A percentile compares a stretch with the other conserved stretches of the same genome.
Conservation (phyloP, 2,113 vertebrate species). For the Bothrops jararaca region DNA sequence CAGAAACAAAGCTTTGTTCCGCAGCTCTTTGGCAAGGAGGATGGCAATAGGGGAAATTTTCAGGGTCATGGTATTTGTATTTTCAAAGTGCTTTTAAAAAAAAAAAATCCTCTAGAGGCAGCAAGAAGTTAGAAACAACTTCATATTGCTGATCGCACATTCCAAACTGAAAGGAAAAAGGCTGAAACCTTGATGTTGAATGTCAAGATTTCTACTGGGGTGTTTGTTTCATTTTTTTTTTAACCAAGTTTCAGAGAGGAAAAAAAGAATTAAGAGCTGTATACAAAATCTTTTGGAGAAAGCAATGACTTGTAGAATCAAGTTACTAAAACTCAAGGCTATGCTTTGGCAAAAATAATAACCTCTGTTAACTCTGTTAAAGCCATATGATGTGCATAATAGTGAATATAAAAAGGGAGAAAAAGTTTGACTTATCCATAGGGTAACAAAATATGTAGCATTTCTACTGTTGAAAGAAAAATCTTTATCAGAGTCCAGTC, state of each 20-base stretch:
- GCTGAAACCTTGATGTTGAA: slow-evolving; percentile 51
- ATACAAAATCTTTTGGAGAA: slow-evolving; percentile 26
- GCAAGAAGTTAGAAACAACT: slow-evolving; percentile 59
- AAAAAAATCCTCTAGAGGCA: slow-evolving; percentile 62
- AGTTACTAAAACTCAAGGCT: not conserved
- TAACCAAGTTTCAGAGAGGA: slow-evolving; percentile 37
- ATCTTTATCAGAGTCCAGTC: too few species aligned
- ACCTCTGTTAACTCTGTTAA: slow-evolving; percentile 47
- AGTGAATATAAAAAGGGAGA: slow-evolving; percentile 9
- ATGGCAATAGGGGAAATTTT: slow-evolving; percentile 49
- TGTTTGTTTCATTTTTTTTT: slow-evolving; percentile 32
- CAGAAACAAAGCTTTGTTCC: slow-evolving; percentile 59
- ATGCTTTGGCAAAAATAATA: slow-evolving; percentile 16
- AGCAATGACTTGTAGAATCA: slow-evolving; percentile 41
- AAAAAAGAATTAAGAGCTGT: slow-evolving; percentile 50
- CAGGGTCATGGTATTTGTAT: slow-evolving; percentile 63
- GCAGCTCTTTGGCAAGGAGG: slow-evolving; percentile 25
- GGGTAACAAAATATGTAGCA: slow-evolving; percentile 32
- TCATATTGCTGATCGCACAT: slow-evolving; percentile 59
- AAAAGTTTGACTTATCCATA: slow-evolving; percentile 51
- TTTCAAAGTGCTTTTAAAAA: slow-evolving; percentile 62
- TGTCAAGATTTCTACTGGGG: slow-evolving; percentile 60
- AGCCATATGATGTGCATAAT: slow-evolving; percentile 23
- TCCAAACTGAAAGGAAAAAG: slow-evolving; percentile 51
- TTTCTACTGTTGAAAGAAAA: slow-evolving; percentile 15